Percentiles rank a stretch among this genome's conserved stretches.
phyloP scores from a whole-genome alignment of 2,888 invertebrate genomes.

The Meganola albula region DNA sequence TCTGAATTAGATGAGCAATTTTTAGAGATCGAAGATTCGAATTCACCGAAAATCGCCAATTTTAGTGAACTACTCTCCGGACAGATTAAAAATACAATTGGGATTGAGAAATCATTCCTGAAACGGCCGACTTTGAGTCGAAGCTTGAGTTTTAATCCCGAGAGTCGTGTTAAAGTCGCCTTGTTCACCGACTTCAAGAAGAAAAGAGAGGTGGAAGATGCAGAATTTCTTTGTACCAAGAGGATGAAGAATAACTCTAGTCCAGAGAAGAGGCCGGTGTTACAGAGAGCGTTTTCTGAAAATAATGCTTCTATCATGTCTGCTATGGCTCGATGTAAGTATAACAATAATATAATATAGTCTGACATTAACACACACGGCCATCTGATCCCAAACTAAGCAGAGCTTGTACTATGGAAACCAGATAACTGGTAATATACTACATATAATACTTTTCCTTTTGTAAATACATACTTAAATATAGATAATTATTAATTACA shows the following conservation, averaged over 20 bases:
- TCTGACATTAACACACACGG: too few relatives aligned
- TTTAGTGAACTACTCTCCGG: slow-evolving; percentile 58
- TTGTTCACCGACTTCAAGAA: slow-evolving; percentile 43
- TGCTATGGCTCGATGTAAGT: slow-evolving; percentile 83
- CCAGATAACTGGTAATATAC: too few relatives aligned
- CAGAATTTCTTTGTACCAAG: slow-evolving; percentile 53
- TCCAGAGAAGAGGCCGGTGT: slow-evolving; percentile 45
- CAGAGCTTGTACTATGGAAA: too few relatives aligned
- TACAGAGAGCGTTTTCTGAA: slow-evolving; percentile 84
- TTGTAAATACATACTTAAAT: too few relatives aligned
- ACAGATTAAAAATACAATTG: slow-evolving; percentile 47
- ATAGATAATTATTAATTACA: too few relatives aligned
- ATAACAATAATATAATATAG: too few relatives aligned
- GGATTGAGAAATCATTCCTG: slow-evolving; percentile 35
- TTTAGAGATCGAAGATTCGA: slow-evolving; percentile 59
- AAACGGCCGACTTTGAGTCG: slow-evolving; percentile 37
- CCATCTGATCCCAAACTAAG: too few relatives aligned
- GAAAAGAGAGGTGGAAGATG: slow-evolving; percentile 81
- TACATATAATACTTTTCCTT: too few relatives aligned
- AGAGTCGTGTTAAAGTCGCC: slow-evolving; percentile 41
- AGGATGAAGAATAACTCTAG: slow-evolving; percentile 41
- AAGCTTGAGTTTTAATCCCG: slow-evolving; percentile 57
- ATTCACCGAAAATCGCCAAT: slow-evolving; percentile 60
- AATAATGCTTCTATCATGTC: slow-evolving; percentile 87
- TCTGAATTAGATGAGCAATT: slow-evolving; percentile 67